Conservation (phyloP, 1,140 invertebrate genomes). For the Leptopilina boulardi region DNA sequence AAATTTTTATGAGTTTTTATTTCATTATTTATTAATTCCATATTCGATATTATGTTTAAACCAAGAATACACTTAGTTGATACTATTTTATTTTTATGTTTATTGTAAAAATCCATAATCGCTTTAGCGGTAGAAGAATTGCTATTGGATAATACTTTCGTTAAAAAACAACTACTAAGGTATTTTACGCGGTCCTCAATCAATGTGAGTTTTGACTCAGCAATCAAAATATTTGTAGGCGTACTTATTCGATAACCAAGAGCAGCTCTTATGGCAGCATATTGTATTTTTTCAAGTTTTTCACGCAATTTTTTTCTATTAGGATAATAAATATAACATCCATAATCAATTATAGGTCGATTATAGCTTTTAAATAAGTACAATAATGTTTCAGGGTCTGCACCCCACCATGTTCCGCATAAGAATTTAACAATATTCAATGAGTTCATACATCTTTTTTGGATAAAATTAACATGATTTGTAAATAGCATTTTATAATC, state of each 20-base stretch:
- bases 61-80: too few relatives aligned
- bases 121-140: too few relatives aligned
- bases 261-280: neutral
- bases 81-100: too few relatives aligned
- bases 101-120: too few relatives aligned
- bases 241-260: conserved; percentile 30
- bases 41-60: too few relatives aligned
- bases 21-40: neutral
- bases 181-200: neutral
- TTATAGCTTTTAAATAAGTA: neutral
- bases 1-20: neutral
- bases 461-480: neutral
- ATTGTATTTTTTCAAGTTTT: conserved; percentile 34
- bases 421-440: conserved; percentile 36
- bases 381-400: neutral
- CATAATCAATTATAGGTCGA: conserved; percentile 35
- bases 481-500: conserved; percentile 35
- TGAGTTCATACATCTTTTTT: neutral
- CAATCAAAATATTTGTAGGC: conserved; percentile 25
- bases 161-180: too few relatives aligned
- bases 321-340: conserved; percentile 25
- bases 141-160: too few relatives aligned
- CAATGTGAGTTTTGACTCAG: conserved; percentile 2
- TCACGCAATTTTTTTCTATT: neutral
- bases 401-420: conserved; percentile 37